Evolutionary conservation across 2,888 invertebrate species (phyloP).

Genomic region (Torymus texanus): DNA sequence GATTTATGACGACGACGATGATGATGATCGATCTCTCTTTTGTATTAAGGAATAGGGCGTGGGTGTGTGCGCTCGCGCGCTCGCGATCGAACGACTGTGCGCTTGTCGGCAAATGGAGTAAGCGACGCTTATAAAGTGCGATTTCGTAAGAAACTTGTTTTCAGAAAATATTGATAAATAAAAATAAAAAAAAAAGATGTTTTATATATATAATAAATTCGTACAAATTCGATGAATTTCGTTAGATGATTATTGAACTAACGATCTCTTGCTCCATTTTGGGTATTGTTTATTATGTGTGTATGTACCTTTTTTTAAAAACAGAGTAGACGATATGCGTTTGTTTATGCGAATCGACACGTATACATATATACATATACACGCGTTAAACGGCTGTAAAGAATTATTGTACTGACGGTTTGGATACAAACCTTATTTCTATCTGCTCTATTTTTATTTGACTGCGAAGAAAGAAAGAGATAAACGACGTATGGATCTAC

Average conservation of each 20-base stretch:
- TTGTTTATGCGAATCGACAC: conserved; percentile 8
- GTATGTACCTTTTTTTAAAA: background rate
- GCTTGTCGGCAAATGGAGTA: conserved; percentile 27
- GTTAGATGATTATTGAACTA: background rate
- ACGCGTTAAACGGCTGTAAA: background rate
- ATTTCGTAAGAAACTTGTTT: conserved; percentile 42
- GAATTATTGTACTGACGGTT: conserved; percentile 10
- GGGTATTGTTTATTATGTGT: background rate
- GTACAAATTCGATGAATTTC: conserved; percentile 14
- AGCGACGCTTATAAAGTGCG: conserved; percentile 2
- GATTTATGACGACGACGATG: conserved; percentile 25
- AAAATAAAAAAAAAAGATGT: conserved; percentile 22
- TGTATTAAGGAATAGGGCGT: conserved; percentile 10
- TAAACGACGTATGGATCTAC: too few species aligned
- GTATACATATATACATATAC: conserved; percentile 8
- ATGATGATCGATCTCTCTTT: conserved; percentile 45
- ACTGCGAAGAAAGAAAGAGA: background rate
- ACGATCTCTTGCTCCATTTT: conserved; percentile 34
- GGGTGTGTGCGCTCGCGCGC: background rate
- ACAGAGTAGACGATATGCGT: background rate
- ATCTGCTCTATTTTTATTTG: conserved; percentile 30
- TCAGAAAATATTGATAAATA: conserved; percentile 10
- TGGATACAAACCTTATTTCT: background rate
- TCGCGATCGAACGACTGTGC: too few species aligned
- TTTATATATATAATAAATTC: conserved; percentile 25